Base-by-base conservation (phyloP, 2,888 invertebrate species). In the Aporophyla nigra region DNA sequence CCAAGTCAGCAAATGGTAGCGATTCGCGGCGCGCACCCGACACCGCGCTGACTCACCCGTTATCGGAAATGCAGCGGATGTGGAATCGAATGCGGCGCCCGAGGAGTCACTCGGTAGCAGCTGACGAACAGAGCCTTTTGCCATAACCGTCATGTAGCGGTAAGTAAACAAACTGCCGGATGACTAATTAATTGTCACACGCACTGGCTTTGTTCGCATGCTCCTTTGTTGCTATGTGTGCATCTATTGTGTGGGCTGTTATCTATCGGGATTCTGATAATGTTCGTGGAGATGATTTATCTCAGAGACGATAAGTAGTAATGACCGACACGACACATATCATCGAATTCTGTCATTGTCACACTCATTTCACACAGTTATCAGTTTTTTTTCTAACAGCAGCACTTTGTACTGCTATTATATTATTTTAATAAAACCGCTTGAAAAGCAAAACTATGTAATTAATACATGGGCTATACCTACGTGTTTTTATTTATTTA, bases 51-150 rank as follows among this genome's bases (percentile, higher is more conserved):
- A 96, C 88, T 96, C 96, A 96, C 90, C 56, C 91, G 88, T 94
- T 96, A 96, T 96, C 96, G 94, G 94, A 94, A 95, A 91, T 90
- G 93, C 93, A 93, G 87, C 95, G 96, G 96, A 96, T 95, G 96
- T 92, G 86, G 89, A 91, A 88, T 90, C 93, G 90, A 92, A 92
- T 87, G 90, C 86, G 88, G 88, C 88, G 88, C 86, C 78, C 74
- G 86, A 87, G 86, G 90, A 92, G 90, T 92, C 93, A 94, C 88
- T 90, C 90, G 85, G 86, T 83, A 89, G 91, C 93, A 95, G 95
- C 95, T 95, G 96, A 94, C 93, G 88, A 91, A 89, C 91, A 90
- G 89, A 86, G 91, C 90, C 93, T 93, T 93, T 93, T 92, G 88
- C 94, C 93, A 93, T 95, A 94, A 92, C 93, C 91, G 93, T 91